A percentile compares a stretch with the other conserved stretches of the same genome.
phyloP scores from a whole-genome alignment of 2,797 vertebrate genomes.

The Capromys pilorides region DNA sequence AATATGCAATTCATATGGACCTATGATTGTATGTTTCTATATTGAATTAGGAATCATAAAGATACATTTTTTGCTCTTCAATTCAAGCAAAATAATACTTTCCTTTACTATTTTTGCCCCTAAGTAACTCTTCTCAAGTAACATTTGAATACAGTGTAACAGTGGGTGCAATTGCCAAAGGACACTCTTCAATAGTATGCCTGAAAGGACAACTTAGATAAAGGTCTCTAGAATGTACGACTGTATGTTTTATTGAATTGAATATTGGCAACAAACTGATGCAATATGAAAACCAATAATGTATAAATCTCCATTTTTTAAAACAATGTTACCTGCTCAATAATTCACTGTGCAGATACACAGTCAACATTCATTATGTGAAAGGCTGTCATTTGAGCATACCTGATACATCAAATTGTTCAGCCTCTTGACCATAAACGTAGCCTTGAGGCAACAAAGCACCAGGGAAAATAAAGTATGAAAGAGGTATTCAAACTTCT shows the following conservation, averaged over 20 bases:
- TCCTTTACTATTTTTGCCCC: background rate
- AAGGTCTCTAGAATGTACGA: background rate
- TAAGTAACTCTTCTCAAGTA: background rate
- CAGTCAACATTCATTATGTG: background rate
- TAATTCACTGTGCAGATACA: background rate
- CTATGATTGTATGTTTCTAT: background rate
- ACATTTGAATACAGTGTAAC: background rate
- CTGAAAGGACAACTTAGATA: background rate
- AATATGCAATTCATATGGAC: background rate
- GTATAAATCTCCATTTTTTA: background rate
- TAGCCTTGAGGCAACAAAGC: slow-evolving; percentile 5
- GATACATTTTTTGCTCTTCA: background rate
- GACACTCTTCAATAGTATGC: background rate
- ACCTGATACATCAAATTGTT: background rate
- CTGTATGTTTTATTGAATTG: background rate
- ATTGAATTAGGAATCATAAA: background rate
- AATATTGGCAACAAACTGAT: background rate
- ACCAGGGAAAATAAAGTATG: background rate
- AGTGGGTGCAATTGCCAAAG: background rate
- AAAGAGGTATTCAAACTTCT: background rate
- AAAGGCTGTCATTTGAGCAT: background rate
- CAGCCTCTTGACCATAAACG: background rate
- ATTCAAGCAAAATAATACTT: background rate
- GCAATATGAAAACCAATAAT: background rate
- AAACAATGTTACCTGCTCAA: background rate